These are phyloP conservation scores for Gallinago undulata DNA, from an alignment of 2,113 vertebrate genomes.

Conservation along the genomic window DNA sequence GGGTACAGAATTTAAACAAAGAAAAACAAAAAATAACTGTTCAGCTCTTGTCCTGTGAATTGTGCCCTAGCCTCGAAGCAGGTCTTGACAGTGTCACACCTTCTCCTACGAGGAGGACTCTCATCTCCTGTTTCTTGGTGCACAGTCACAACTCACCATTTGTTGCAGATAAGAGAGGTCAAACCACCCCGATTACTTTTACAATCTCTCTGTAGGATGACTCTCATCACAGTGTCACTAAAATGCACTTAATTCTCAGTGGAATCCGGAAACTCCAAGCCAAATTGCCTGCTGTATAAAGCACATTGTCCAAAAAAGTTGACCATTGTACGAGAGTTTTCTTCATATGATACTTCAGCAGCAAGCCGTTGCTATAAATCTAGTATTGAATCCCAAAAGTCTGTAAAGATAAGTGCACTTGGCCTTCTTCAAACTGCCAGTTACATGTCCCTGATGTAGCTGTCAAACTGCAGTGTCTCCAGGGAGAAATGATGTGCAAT, in stretches of 20 bases:
- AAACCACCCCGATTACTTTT: background rate
- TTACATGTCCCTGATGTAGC: background rate
- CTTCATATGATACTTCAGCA: background rate
- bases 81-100: background rate
- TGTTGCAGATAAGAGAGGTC: background rate
- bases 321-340: background rate
- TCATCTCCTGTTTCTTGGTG: background rate
- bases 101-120: background rate
- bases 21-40: background rate
- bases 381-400: background rate
- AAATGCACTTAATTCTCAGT: background rate
- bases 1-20: conserved; percentile 38
- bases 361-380: background rate
- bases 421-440: background rate
- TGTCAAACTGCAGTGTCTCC: background rate
- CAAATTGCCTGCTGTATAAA: background rate
- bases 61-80: background rate
- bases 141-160: background rate
- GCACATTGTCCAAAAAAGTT: background rate
- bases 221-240: background rate
- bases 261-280: background rate
- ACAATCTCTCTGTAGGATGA: background rate
- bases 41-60: background rate
- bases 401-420: background rate
- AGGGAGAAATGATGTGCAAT: background rate